Conservation (phyloP, 2,888 invertebrate genomes). For the Callosobruchus maculatus region DNA sequence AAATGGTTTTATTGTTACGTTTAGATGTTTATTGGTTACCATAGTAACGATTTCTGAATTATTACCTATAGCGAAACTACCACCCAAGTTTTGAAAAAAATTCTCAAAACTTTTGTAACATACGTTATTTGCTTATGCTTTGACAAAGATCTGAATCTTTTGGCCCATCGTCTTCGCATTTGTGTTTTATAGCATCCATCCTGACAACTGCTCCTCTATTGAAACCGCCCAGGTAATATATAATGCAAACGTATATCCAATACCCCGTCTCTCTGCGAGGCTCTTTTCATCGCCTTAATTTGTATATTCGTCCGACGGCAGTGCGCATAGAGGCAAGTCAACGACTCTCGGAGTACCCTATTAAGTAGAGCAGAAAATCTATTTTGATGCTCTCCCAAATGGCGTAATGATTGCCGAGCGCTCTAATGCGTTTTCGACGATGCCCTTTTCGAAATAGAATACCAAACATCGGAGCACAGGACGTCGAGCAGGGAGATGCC, state of each 20-base stretch:
- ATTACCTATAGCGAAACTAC: no score
- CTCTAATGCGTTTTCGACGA: constrained; percentile 21
- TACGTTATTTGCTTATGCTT: no score
- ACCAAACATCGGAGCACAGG: background rate
- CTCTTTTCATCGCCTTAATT: background rate
- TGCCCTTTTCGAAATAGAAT: constrained; percentile 13
- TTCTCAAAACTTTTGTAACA: no score
- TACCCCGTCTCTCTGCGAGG: background rate
- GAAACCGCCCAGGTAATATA: no score
- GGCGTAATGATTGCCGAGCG: constrained; percentile 18
- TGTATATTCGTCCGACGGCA: background rate
- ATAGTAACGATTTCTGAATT: no score
- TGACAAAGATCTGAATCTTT: no score
- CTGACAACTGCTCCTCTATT: no score
- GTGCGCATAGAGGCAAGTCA: background rate
- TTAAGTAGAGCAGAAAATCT: constrained; percentile 7
- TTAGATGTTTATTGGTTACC: no score
- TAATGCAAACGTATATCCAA: background rate
- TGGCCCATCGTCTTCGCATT: no score
- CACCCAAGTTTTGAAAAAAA: no score
- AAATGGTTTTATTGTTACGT: no score
- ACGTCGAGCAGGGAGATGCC: background rate
- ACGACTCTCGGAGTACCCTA: background rate
- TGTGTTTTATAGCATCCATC: no score
- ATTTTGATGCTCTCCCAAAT: constrained; percentile 18